Evolutionary conservation across 2,113 vertebrate genomes (phyloP), one percentile per base, ranked within the genome.

Genomic region (Canis aureus): DNA sequence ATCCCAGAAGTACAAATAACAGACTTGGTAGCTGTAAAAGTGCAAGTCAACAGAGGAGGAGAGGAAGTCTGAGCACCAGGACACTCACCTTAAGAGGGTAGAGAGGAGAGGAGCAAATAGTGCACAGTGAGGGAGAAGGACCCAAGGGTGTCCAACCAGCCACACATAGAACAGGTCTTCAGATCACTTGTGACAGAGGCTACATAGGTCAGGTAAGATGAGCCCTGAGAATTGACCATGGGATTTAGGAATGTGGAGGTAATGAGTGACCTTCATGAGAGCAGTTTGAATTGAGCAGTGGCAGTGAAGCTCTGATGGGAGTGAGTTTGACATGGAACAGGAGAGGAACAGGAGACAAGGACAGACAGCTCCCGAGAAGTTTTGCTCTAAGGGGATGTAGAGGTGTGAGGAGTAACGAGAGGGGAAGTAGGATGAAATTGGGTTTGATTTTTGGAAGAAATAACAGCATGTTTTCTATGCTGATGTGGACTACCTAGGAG

Each of bases 211-310:
- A 81, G 49, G 8, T 49, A 86, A 82, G 88, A 93, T 78, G 94
- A 91, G 86, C 80, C 13, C 79, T 84, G 69, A 88, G 78, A 79
- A 78, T 29, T 29, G 74, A 51, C 49, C 43, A 17, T 51, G 25
- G 25, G 74, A 27, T 78, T 51, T 51, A 51, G 43, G 43, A 78
- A 95, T 62, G 84, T 71, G 74, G 84, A 64, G 84, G 43, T 90
- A 94, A 71, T 90, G 85, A 96, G 84, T 93, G 89, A 67, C 86
- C 76, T 90, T 84, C 78, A 96, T 95, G 90, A 96, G 95, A 91
- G 62, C 76, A 74, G 82, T 73, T 66, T 95, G 86, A 96, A 96
- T 87, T 55, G 79, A 90, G 62, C 79, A 2, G 60, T 49, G 38
- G 51, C 81, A 84, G 60, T 49, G 43, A 79, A 92, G 91, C 64